A percentile compares a stretch with the other conserved stretches of the same genome.
phyloP scores from a whole-genome alignment of 2,113 vertebrate genomes.

The Campylomormyrus numenius region DNA sequence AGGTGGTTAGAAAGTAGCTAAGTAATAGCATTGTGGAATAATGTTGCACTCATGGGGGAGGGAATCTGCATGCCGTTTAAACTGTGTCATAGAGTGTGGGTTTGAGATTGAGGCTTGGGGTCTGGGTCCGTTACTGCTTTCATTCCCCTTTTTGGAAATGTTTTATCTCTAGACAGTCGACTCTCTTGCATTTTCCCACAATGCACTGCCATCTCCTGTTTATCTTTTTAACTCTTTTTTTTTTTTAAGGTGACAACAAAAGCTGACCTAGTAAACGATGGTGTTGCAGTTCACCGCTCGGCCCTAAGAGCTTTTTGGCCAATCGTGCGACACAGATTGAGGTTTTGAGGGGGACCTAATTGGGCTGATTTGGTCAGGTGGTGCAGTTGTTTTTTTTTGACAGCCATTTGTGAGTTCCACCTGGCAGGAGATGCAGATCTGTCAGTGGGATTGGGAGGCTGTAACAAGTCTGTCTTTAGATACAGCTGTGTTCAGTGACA shows the following conservation, averaged over 20 bases:
- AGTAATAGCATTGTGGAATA: neutral
- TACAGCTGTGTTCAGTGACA: neutral
- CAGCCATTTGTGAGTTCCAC: neutral
- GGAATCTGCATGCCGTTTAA: neutral
- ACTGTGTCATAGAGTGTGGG: neutral
- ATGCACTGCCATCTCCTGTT: neutral
- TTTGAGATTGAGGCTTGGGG: neutral
- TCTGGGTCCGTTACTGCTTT: neutral
- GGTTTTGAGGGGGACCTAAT: neutral
- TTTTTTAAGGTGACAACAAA: neutral
- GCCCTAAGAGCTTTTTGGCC: neutral
- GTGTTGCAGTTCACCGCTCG: neutral
- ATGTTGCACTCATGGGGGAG: neutral
- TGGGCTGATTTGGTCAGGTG: neutral
- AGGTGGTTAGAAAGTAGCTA: neutral
- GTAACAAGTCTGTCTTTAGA: neutral
- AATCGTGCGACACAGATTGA: neutral
- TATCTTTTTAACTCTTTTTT: neutral
- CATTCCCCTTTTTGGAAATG: neutral
- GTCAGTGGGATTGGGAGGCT: neutral
- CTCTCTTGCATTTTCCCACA: neutral
- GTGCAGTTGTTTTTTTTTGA: neutral
- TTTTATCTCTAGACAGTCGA: neutral
- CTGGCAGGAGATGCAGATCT: neutral
- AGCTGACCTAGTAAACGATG: neutral